Percentiles rank a stretch among this genome's conserved stretches.
phyloP scores from a whole-genome alignment of 2,797 vertebrate genomes.

The Xenopus petersii region DNA sequence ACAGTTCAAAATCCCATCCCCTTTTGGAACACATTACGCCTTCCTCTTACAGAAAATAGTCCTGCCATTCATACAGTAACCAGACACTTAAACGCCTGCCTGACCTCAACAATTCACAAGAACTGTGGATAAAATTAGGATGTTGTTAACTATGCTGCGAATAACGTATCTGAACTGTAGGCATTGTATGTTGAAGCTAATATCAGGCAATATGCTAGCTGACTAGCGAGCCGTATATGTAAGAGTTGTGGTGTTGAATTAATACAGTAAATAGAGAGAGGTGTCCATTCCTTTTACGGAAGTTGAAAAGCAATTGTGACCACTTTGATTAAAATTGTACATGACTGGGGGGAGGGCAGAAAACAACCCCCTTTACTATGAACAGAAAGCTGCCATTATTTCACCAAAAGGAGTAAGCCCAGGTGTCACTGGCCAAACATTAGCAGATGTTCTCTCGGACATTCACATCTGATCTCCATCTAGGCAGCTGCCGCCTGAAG shows the following conservation, averaged over 20 bases:
- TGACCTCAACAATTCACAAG: neutral
- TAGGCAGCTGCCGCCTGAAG: no score
- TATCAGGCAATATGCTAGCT: neutral
- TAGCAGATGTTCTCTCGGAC: no score
- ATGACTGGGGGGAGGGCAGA: neutral
- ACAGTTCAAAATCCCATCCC: neutral
- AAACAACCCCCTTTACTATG: neutral
- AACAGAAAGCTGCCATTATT: no score
- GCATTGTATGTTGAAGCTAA: neutral
- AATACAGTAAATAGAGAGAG: no score
- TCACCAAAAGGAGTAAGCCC: no score
- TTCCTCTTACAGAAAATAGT: neutral
- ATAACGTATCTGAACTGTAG: neutral
- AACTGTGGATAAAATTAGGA: neutral
- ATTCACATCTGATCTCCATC: no score
- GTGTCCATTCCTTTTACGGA: no score
- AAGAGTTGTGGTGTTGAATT: no score
- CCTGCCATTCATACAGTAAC: neutral
- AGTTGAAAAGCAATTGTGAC: no score
- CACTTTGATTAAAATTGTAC: neutral
- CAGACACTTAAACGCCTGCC: neutral
- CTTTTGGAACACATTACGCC: neutral
- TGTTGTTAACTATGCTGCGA: neutral
- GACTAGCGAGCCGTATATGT: no score
- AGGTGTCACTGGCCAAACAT: no score